Conservation (phyloP, 2,797 vertebrate species). For the Melanotaenia parkinsoni region DNA sequence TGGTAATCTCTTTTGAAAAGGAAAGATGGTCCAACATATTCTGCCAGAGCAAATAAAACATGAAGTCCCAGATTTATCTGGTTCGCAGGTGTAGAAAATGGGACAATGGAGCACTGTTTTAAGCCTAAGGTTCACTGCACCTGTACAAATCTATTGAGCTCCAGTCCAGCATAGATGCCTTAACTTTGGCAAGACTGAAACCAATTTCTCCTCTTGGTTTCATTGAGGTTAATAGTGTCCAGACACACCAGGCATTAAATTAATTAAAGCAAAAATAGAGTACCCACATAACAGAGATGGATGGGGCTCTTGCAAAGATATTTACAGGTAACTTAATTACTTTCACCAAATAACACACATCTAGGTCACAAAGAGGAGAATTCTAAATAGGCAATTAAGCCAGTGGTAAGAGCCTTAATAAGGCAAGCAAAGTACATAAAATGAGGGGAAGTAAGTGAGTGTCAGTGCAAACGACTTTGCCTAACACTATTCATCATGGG, state of each 20-base stretch:
- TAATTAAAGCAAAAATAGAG: constrained; percentile 82
- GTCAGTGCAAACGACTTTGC: constrained; percentile 82
- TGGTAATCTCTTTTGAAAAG: not conserved
- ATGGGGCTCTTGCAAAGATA: constrained; percentile 75
- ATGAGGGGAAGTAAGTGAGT: constrained; percentile 78
- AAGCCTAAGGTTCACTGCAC: not conserved
- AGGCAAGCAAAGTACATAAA: constrained; percentile 82
- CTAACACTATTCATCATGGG: constrained; percentile 82
- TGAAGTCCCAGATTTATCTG: not conserved
- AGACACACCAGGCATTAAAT: constrained; percentile 76
- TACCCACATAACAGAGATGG: constrained; percentile 76
- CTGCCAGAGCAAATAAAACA: not conserved
- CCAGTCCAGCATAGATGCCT: constrained; percentile 27
- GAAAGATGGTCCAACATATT: not conserved
- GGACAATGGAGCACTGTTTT: not conserved
- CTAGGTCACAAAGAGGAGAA: constrained; percentile 83
- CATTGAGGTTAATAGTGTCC: constrained; percentile 75
- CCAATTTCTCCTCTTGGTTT: constrained; percentile 52
- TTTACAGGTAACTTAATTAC: constrained; percentile 87
- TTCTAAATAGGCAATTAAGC: constrained; percentile 84
- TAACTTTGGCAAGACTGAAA: constrained; percentile 37
- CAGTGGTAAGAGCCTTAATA: constrained; percentile 80
- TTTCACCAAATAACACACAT: constrained; percentile 84
- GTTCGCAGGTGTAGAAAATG: not conserved
- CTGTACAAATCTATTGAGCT: constrained; percentile 20